These are phyloP conservation scores for Alentia gelatinosa DNA, from an alignment of 2,888 invertebrate genomes.

Conservation along the genomic window DNA sequence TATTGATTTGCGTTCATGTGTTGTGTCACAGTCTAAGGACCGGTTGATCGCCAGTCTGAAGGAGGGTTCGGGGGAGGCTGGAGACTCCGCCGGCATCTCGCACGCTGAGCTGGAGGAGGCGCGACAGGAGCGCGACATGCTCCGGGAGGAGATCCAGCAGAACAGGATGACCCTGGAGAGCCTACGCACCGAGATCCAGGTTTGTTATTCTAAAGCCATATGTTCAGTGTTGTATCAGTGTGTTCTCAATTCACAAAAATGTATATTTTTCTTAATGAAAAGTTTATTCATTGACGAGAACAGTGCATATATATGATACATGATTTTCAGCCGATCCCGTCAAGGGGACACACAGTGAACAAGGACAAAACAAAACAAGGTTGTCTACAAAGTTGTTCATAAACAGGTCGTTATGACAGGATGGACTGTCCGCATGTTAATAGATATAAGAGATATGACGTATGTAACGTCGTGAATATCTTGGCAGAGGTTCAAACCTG, in stretches of 20 bases:
- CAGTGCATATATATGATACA: too few relatives aligned
- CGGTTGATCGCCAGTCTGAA: slow-evolving; percentile 81
- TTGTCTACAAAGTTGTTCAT: too few relatives aligned
- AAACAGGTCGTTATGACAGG: too few relatives aligned
- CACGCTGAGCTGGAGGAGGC: slow-evolving; percentile 84
- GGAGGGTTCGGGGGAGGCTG: slow-evolving; percentile 64
- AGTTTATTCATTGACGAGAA: too few relatives aligned
- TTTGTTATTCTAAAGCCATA: too few relatives aligned
- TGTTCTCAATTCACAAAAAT: background rate
- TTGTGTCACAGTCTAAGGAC: slow-evolving; percentile 84
- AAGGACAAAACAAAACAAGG: too few relatives aligned
- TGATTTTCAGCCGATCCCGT: too few relatives aligned
- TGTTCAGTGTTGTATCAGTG: background rate
- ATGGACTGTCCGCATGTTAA: too few relatives aligned
- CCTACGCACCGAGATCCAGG: slow-evolving; percentile 82
- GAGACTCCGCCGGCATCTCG: slow-evolving; percentile 66
- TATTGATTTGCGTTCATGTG: background rate
- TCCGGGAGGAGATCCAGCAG: slow-evolving; percentile 84
- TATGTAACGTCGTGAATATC: too few relatives aligned
- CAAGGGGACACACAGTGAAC: too few relatives aligned
- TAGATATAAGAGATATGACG: too few relatives aligned
- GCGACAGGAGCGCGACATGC: slow-evolving; percentile 83
- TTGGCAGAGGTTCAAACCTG: too few relatives aligned
- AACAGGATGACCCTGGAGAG: slow-evolving; percentile 80
- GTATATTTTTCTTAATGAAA: background rate